phyloP scores from a whole-genome alignment of 2,797 vertebrate genomes.

The Xenopus petersii region DNA sequence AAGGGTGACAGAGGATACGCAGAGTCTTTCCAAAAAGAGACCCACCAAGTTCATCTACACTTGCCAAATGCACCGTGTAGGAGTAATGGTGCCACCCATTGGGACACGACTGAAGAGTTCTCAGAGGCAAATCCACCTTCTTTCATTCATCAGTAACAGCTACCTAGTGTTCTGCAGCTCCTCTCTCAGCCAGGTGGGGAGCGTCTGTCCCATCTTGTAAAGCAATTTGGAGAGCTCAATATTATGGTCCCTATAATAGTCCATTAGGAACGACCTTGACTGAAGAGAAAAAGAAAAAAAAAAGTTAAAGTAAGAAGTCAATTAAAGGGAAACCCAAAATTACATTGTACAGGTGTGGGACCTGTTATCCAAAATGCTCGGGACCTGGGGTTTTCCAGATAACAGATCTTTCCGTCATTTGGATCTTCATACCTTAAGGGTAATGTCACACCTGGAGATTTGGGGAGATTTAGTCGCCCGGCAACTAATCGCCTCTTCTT shows the following conservation, averaged over 20 bases:
- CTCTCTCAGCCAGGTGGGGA: slow-evolving; percentile 94
- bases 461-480: no score
- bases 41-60: neutral
- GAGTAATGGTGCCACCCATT: neutral
- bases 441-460: no score
- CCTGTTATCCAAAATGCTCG: no score
- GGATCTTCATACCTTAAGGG: no score
- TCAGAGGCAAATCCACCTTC: slow-evolving; percentile 12
- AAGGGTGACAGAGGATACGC: slow-evolving; percentile 3
- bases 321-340: no score
- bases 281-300: slow-evolving; percentile 54
- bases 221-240: slow-evolving; percentile 97
- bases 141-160: slow-evolving; percentile 55
- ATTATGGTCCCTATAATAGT: slow-evolving; percentile 96
- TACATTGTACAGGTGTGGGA: no score
- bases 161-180: slow-evolving; percentile 97
- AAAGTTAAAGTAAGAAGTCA: no score
- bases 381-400: no score
- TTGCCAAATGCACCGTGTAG: neutral
- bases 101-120: slow-evolving; percentile 2
- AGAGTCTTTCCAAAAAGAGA: slow-evolving; percentile 10
- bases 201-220: slow-evolving; percentile 92
- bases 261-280: slow-evolving; percentile 88
- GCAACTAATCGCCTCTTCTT: no score
- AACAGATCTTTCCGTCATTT: no score